Conservation (phyloP, 2,113 vertebrate species). For the Tilapia sparmanii region DNA sequence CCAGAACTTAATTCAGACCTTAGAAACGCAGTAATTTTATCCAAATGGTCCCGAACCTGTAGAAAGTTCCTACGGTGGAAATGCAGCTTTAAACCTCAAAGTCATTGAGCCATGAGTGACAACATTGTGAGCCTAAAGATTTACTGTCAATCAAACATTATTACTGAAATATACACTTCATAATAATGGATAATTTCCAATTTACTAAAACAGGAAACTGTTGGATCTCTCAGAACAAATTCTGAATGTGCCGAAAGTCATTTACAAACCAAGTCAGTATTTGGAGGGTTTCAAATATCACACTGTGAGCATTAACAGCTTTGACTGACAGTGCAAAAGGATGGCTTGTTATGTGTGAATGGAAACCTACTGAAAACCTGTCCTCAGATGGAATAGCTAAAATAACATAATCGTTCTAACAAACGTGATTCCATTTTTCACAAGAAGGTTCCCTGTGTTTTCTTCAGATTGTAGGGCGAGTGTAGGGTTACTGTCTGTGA, state of each 20-base stretch:
- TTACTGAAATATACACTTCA: not conserved
- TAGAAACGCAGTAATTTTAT: not conserved
- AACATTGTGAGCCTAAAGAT: rapidly evolving
- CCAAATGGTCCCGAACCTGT: not conserved
- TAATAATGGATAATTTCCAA: not conserved
- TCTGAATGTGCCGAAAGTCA: not conserved
- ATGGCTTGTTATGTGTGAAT: not conserved
- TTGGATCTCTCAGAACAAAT: not conserved
- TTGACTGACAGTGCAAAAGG: not conserved
- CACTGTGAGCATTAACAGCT: not conserved
- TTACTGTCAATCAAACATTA: not conserved
- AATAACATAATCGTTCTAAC: not conserved
- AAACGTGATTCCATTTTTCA: not conserved
- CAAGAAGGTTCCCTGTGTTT: rapidly evolving
- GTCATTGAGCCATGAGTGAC: not conserved
- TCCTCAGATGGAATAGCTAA: not conserved
- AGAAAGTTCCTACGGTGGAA: not conserved
- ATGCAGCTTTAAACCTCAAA: not conserved
- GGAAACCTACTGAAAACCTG: not conserved
- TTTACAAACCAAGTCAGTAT: not conserved
- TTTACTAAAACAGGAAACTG: not conserved
- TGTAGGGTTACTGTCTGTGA: not conserved
- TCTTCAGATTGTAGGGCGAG: not conserved
- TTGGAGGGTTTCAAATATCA: not conserved
- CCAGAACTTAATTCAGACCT: not conserved